Evolutionary conservation across 2,888 invertebrate species (phyloP).

Genomic region (Zaprionus obscuricornis): DNA sequence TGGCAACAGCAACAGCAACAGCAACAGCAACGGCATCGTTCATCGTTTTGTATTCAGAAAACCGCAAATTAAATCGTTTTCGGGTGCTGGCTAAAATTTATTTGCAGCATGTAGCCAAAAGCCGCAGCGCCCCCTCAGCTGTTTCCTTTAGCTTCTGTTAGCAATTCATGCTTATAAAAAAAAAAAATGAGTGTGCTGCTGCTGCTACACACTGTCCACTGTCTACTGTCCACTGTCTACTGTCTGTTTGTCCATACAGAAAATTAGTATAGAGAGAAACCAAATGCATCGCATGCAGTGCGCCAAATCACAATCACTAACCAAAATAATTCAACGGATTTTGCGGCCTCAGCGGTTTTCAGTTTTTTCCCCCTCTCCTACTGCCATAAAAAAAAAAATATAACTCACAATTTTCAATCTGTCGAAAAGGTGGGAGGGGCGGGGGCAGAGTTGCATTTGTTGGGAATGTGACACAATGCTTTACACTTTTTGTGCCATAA

Average conservation of each 20-base stretch:
- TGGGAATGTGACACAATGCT: conserved; percentile 20
- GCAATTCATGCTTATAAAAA: too few species aligned
- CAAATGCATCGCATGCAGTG: conserved; percentile 20
- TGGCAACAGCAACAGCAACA: not conserved
- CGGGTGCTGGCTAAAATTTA: conserved; percentile 61
- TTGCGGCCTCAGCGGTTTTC: conserved; percentile 58
- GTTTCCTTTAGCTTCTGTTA: not conserved
- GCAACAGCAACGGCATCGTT: conserved; percentile 6
- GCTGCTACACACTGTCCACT: too few species aligned
- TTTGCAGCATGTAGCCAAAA: conserved; percentile 54
- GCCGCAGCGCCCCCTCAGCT: conserved; percentile 45
- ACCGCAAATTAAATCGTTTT: conserved; percentile 79
- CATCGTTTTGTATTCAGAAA: conserved; percentile 53
- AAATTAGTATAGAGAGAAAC: conserved; percentile 53
- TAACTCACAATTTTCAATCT: not conserved
- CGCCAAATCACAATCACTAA: conserved; percentile 65
- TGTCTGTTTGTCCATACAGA: too few species aligned
- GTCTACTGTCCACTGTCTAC: too few species aligned
- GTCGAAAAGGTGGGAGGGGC: not conserved
- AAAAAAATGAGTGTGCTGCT: too few species aligned
- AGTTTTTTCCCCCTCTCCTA: not conserved
- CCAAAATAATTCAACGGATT: conserved; percentile 73
- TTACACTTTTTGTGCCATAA: conserved; percentile 60
- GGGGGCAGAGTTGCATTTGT: not conserved
- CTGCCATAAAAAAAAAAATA: too few species aligned